Evolutionary conservation across 2,113 vertebrate species (phyloP), one percentile per base, ranked within the genome.

Genomic region (Gambusia affinis): DNA sequence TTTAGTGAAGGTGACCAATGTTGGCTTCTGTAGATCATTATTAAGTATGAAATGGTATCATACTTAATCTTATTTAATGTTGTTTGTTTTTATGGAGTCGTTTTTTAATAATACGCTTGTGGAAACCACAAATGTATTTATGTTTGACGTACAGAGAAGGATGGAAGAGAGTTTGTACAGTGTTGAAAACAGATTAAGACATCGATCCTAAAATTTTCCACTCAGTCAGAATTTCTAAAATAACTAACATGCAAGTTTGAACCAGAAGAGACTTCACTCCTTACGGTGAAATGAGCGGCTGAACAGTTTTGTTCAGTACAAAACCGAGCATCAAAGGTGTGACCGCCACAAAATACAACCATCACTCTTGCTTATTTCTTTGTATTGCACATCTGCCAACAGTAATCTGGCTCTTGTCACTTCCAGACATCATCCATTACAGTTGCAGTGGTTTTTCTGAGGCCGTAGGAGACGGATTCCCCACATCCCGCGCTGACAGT

Each of bases 341-440:
- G 27, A 8, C 31, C 8, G 27, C 29, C 47, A 60, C 75, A 73
- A 69, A 73, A 87, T 42, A 64, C 70, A 86, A 60, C 63, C 81
- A 68, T 85, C 85, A 60, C 71, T 83, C 68, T 1, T 4, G 67
- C 65, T 76, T 64, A 64, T 81, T 79, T 81, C 73, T 76, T 64
- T 74, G 62, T 72, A 44, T 67, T 51, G 66, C 78, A 24, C 27
- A 74, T 87, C 85, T 60, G 79, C 83, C 83, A 80, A 70, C 70
- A 78, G 75, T 75, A 67, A 51, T 85, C 81, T 68, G 76, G 76
- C 75, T 79, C 14, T 62, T 79, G 80, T 73, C 80, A 73, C 78
- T 83, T 73, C 73, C 79, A 80, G 72, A 81, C 85, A 64, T 76
- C 76, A 64, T 86, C 72, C 62, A 61, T 87, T 77, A 75, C 65